A percentile compares a stretch with the other conserved stretches of the same genome.
These are phyloP conservation scores for Amblyjoppa proteus DNA, from an alignment of 2,888 invertebrate genomes.

Conservation along the genomic window DNA sequence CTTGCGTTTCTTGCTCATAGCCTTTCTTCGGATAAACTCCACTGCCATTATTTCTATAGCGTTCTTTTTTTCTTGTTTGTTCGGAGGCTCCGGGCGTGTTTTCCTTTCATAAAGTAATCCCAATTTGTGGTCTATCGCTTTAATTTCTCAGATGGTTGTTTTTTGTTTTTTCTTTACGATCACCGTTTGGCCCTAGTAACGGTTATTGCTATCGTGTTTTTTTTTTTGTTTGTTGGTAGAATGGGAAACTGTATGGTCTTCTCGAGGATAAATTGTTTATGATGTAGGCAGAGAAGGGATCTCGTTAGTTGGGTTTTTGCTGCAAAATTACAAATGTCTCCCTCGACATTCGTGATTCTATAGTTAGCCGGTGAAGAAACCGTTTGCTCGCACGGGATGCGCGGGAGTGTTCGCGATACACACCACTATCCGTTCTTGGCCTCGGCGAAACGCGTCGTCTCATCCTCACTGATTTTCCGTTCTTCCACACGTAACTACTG, in stretches of 20 bases:
- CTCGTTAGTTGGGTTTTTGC: neutral
- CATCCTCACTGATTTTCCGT: slow-evolving; percentile 41
- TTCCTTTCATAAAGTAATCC: neutral
- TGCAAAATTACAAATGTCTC: neutral
- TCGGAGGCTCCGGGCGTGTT: neutral
- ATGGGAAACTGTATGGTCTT: neutral
- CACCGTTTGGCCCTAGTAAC: neutral
- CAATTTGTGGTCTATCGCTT: slow-evolving; percentile 3
- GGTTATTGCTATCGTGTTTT: too few relatives aligned
- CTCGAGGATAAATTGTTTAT: neutral
- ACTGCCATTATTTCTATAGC: slow-evolving; percentile 43
- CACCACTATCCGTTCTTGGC: slow-evolving; percentile 25
- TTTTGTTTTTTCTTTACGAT: neutral
- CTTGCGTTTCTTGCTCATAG: slow-evolving; percentile 49
- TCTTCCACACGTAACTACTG: slow-evolving; percentile 31
- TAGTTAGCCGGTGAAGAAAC: slow-evolving; percentile 30
- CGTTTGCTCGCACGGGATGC: neutral
- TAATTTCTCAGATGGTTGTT: neutral
- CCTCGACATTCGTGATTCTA: slow-evolving; percentile 11
- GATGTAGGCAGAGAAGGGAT: neutral
- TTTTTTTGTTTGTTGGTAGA: neutral
- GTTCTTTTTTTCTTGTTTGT: slow-evolving; percentile 1
- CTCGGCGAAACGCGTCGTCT: slow-evolving; percentile 14
- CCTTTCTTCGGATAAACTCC: slow-evolving; percentile 29
- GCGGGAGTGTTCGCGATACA: neutral